These are phyloP conservation scores for Heliothis peltigera DNA, from an alignment of 2,888 invertebrate species.

Conservation along the genomic window DNA sequence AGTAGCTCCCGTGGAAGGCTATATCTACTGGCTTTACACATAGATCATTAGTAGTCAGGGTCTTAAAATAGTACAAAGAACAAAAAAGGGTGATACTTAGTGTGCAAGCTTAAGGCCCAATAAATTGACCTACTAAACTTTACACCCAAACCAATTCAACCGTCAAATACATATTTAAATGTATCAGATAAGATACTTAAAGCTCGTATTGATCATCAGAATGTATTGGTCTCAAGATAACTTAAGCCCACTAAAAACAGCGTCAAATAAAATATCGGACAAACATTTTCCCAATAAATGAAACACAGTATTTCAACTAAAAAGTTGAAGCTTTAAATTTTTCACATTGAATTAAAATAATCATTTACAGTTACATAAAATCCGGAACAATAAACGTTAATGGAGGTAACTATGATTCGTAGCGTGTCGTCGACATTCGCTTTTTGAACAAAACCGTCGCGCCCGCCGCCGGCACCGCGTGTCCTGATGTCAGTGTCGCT, in stretches of 20 bases:
- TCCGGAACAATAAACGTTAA: conserved; percentile 13
- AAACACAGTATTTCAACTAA: neutral
- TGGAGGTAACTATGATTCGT: conserved; percentile 29
- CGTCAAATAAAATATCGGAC: neutral
- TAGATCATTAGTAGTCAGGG: too few relatives aligned
- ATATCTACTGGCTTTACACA: too few relatives aligned
- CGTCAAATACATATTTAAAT: too few relatives aligned
- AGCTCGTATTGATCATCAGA: too few relatives aligned
- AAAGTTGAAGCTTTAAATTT: neutral
- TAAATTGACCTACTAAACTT: too few relatives aligned
- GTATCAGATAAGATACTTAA: too few relatives aligned
- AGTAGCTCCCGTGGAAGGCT: too few relatives aligned
- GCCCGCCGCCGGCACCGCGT: conserved; percentile 42
- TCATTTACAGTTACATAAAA: conserved; percentile 9
- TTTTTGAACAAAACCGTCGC: conserved; percentile 58
- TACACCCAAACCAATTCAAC: too few relatives aligned
- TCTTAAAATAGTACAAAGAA: too few relatives aligned
- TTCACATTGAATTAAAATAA: neutral
- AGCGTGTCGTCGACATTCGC: conserved; percentile 48
- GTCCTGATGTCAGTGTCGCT: conserved; percentile 49
- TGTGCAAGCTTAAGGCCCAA: too few relatives aligned
- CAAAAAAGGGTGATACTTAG: too few relatives aligned
- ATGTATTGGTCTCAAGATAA: too few relatives aligned
- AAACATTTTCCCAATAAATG: conserved; percentile 2
- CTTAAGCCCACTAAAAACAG: neutral